A percentile compares a stretch with the other conserved stretches of the same genome.
Conservation (phyloP, 2,113 vertebrate species). For the Sigmodon hispidus region DNA sequence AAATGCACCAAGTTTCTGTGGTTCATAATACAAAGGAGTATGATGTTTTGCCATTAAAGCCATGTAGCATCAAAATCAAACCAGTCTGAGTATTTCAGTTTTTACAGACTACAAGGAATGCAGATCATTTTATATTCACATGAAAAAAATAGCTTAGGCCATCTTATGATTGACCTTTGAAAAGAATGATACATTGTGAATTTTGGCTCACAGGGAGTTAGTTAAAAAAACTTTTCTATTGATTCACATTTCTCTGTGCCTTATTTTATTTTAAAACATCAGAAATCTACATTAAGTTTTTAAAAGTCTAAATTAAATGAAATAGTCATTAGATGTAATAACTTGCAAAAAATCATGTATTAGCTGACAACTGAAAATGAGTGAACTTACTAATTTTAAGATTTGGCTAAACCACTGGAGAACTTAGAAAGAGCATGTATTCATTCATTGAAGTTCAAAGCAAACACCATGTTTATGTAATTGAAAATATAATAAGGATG, state of each 20-base stretch:
- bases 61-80: neutral
- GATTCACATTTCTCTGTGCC: neutral
- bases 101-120: neutral
- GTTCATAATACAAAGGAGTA: neutral
- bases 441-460: neutral
- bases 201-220: neutral
- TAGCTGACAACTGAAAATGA: constrained; percentile 7
- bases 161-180: neutral
- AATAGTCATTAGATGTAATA: neutral
- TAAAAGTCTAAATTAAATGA: neutral
- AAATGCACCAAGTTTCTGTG: neutral
- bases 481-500: neutral
- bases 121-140: neutral
- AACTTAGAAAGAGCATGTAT: neutral
- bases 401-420: neutral
- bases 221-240: neutral
- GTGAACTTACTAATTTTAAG: neutral
- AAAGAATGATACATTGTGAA: neutral
- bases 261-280: neutral
- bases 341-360: neutral
- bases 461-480: neutral
- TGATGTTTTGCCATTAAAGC: neutral
- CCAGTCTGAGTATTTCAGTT: neutral
- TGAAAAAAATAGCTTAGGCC: neutral
- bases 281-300: neutral